Conservation (phyloP, 2,797 vertebrate species). For the Pipistrellus nathusii region DNA sequence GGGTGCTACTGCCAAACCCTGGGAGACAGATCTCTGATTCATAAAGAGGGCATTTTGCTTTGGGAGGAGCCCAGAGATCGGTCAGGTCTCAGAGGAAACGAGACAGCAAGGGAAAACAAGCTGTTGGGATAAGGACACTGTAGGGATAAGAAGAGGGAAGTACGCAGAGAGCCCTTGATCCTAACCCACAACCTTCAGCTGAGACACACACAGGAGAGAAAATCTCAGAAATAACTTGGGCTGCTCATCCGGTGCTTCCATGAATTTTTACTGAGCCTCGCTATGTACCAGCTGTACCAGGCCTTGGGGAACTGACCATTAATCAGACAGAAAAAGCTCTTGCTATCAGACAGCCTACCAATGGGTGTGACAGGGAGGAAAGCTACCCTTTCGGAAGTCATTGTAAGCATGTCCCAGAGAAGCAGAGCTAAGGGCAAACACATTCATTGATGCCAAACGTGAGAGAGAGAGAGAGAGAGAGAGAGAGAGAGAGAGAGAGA, state of each 20-base stretch:
- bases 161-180: not conserved
- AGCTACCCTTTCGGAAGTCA: not conserved
- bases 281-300: not conserved
- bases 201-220: not conserved
- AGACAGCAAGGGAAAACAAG: not conserved
- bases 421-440: constrained; percentile 33
- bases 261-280: not conserved
- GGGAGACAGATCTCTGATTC: constrained; percentile 36
- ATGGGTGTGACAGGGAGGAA: not conserved
- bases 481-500: constrained; percentile 9
- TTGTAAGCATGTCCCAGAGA: not conserved
- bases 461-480: not conserved
- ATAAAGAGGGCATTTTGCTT: not conserved
- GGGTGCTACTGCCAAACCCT: not conserved
- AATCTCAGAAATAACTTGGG: not conserved
- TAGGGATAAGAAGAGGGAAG: not conserved
- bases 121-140: not conserved
- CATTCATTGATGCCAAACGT: not conserved
- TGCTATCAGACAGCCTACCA: not conserved
- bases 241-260: not conserved
- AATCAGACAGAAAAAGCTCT: not conserved
- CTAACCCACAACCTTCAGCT: not conserved
- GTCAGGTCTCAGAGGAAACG: not conserved
- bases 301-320: not conserved
- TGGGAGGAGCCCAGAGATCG: not conserved